Base-by-base conservation (phyloP, 2,797 vertebrate species). In the Lepus oiostolus region DNA sequence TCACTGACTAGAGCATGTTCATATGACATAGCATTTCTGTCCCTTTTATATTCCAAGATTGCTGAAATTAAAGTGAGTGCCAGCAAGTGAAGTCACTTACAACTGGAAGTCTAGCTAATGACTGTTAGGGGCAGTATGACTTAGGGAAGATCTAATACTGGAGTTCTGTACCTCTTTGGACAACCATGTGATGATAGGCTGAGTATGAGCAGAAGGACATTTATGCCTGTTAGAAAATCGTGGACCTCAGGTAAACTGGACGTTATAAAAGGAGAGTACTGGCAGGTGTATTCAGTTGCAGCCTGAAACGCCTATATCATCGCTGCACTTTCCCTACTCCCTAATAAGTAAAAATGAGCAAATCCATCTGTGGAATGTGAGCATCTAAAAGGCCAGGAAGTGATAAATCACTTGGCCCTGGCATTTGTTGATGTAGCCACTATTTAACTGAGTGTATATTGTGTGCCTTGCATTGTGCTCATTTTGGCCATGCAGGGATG, bases 141-240 rank as follows among this genome's bases (percentile, higher is more conserved):
- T 86, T 79, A 82, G 50, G 60, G 87, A 96, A 87, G 63, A 8
- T 42, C 74, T 7, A 54, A 85, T 24, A 70, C n/a, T 95, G 89
- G 82, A 95, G 83, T 76, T 88, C 50, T 81, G 76, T n/a, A 22
- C 70, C 5, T 80, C 38, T 60, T 80, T 16, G 28, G 83, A 35
- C 21, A 50, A 35, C 10, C 7, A 17, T n/a, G 10, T 60, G 71
- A 63, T 83, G n/a, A 81, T 4, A 85, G 67, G 84, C 19, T 79
- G 35, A 65, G 4, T 84, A 32, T 84, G 50, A 54, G 16, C 9
- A 42, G 30, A 85, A 13, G 47, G 28, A 58, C 79, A 32, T 83
- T 32, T 74, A 62, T 14, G 10, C 4, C 63, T 85, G 28, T 17
- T 62, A 11, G 60, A 70, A 47, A 21, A 88, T 22, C 68, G 17